A percentile compares a stretch with the other conserved stretches of the same genome.
phyloP scores from a whole-genome alignment of 2,797 vertebrate species.

The Notoglanidium macrostoma region DNA sequence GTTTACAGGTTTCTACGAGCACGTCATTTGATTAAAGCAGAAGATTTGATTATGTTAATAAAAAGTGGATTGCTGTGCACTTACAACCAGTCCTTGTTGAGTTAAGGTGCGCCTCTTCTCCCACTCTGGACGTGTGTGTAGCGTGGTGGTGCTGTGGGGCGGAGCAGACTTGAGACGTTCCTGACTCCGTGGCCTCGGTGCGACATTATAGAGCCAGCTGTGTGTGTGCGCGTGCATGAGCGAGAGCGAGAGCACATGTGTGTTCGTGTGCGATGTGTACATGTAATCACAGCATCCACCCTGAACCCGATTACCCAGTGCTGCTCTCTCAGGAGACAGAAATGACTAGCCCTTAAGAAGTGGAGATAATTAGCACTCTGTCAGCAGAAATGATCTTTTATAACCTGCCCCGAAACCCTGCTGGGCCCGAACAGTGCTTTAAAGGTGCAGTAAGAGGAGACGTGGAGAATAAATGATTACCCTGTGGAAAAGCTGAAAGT shows the following conservation, averaged over 20 bases:
- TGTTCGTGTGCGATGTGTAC: not conserved
- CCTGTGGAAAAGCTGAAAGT: not conserved
- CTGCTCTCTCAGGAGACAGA: slow-evolving; percentile 13
- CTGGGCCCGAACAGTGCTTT: slow-evolving; percentile 14
- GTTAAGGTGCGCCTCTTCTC: slow-evolving; percentile 1
- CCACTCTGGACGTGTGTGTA: not conserved
- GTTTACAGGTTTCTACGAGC: slow-evolving; percentile 25
- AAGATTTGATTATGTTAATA: slow-evolving; percentile 35
- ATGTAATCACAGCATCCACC: slow-evolving; percentile 39
- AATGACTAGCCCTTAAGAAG: slow-evolving; percentile 25
- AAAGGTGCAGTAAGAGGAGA: slow-evolving; percentile 1
- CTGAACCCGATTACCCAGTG: slow-evolving; percentile 16
- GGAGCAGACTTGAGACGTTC: not conserved
- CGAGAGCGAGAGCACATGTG: not conserved
- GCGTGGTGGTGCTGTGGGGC: not conserved
- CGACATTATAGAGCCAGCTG: not conserved
- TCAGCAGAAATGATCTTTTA: slow-evolving; percentile 30
- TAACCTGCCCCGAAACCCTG: slow-evolving; percentile 25
- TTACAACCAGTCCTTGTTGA: slow-evolving; percentile 21
- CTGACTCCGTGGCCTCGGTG: not conserved
- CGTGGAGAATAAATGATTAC: not conserved
- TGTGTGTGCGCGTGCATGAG: not conserved
- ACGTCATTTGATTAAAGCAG: slow-evolving; percentile 22
- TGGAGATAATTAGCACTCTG: slow-evolving; percentile 33
- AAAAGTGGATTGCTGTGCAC: slow-evolving; percentile 7